A percentile compares a stretch with the other conserved stretches of the same genome.
These are phyloP conservation scores for Alfaro cultratus DNA, from an alignment of 2,797 vertebrate genomes.

Conservation along the genomic window DNA sequence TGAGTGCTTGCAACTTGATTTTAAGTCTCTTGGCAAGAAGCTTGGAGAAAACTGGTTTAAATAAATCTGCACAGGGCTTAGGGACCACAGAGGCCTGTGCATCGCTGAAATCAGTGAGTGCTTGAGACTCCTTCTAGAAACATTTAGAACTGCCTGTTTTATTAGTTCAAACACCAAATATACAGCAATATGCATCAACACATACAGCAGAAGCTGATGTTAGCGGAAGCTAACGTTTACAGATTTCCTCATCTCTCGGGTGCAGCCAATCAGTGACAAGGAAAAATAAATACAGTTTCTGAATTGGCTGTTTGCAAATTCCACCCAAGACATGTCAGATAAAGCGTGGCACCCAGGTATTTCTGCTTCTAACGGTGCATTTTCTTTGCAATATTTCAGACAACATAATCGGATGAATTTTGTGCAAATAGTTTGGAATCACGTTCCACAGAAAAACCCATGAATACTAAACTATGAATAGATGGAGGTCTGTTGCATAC, in stretches of 20 bases:
- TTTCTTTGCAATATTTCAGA: not conserved
- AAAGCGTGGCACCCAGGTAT: not conserved
- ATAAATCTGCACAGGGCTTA: not conserved
- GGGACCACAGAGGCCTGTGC: too few relatives aligned
- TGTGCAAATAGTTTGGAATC: not conserved
- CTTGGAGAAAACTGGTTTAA: not conserved
- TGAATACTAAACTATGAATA: not conserved
- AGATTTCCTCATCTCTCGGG: not conserved
- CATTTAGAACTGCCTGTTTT: too few relatives aligned
- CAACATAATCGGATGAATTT: not conserved
- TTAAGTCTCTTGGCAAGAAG: not conserved
- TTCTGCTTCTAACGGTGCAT: not conserved
- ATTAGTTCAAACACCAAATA: too few relatives aligned
- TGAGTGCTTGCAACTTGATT: not conserved
- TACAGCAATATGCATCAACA: not conserved
- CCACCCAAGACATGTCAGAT: not conserved
- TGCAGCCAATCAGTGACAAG: not conserved
- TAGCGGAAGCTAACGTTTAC: not conserved
- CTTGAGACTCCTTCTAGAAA: too few relatives aligned
- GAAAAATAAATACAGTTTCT: not conserved
- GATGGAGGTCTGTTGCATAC: constrained; percentile 23
- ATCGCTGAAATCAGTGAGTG: too few relatives aligned
- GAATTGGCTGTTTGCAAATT: not conserved
- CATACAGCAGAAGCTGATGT: not conserved
- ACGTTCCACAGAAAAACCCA: not conserved